Base-by-base conservation (phyloP, 23 tunicate species). In the Trididemnum nubilum region DNA sequence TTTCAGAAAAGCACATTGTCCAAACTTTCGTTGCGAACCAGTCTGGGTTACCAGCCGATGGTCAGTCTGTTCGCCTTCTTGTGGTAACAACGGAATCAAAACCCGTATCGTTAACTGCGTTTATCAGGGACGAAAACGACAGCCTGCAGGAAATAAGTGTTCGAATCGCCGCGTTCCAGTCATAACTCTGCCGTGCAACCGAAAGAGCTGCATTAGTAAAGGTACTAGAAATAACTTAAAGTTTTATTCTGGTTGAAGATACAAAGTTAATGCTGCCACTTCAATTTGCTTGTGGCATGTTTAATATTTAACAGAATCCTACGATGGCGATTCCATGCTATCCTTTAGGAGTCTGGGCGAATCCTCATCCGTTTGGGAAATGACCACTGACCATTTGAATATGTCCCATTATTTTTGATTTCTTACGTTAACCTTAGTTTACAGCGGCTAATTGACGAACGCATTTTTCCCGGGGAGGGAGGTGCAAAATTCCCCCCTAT, bases 41-140 rank as follows among this genome's bases (percentile, higher is more conserved):
- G 71, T 87, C 39, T 92, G 97, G 97, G 77, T 82, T 0, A 58
- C 81, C 36, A 91, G 95, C 44, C 44, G 24, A 12, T 94, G 98
- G 98, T 84, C 92, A 23, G 79, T 91, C 9, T 90, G 99, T 79
- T 90, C 99, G 3, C 66, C 73, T 38, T 79, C 89, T 1, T 95
- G 99, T 73, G 98, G 98, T n/a, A 64, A 40, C 7, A 51, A 44
- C 70, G 99, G 99, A 7, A 81, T 85, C 57, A 77, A 79, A 37
- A 95, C 96, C 34, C 89, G 99, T 12, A 78, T 90, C 26, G 80
- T 91, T 0, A 80, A 65, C 61, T 95, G 99, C 66, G 96, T 83
- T 3, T 92, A 81, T 40, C 74, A 80, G 57, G 97, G 97, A 58
- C 78, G 90, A 22, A 71, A 78, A 70, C 71, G 83, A 63, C 97